phyloP scores from a whole-genome alignment of 2,888 invertebrate genomes.

The Dryomyza anilis region DNA sequence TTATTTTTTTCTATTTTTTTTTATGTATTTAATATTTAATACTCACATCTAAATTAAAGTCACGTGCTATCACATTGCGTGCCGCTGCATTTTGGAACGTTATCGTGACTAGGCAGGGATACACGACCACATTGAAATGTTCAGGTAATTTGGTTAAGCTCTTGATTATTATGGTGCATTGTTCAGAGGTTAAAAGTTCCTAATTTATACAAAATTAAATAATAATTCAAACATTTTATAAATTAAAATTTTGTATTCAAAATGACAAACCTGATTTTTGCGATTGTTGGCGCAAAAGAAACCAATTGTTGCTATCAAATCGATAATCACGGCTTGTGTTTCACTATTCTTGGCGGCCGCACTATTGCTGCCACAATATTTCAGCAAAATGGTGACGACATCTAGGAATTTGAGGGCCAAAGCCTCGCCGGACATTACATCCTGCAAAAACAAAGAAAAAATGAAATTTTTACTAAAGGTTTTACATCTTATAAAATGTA shows the following conservation, averaged over 20 bases:
- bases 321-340: slow-evolving; percentile 58
- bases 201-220: slow-evolving; percentile 27
- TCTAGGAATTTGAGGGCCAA: slow-evolving; percentile 58
- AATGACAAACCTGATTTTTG: slow-evolving; percentile 53
- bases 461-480: too few relatives aligned
- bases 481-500: not conserved
- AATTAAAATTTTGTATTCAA: not conserved
- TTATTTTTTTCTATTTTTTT: too few relatives aligned
- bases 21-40: not conserved
- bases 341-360: slow-evolving; percentile 52
- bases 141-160: slow-evolving; percentile 58
- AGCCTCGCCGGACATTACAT: slow-evolving; percentile 56
- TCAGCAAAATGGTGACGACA: slow-evolving; percentile 57
- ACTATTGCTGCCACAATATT: slow-evolving; percentile 51
- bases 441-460: slow-evolving; percentile 43
- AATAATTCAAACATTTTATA: not conserved
- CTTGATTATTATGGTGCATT: slow-evolving; percentile 58
- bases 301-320: slow-evolving; percentile 60
- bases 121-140: slow-evolving; percentile 58
- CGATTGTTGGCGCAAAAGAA: slow-evolving; percentile 60
- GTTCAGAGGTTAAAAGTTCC: slow-evolving; percentile 59
- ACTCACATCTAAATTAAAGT: slow-evolving; percentile 59
- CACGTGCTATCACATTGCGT: slow-evolving; percentile 55
- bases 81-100: slow-evolving; percentile 58
- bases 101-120: slow-evolving; percentile 59